Base-by-base conservation (phyloP, 2,113 vertebrate species). In the Ophthalmolycus amberensis region DNA sequence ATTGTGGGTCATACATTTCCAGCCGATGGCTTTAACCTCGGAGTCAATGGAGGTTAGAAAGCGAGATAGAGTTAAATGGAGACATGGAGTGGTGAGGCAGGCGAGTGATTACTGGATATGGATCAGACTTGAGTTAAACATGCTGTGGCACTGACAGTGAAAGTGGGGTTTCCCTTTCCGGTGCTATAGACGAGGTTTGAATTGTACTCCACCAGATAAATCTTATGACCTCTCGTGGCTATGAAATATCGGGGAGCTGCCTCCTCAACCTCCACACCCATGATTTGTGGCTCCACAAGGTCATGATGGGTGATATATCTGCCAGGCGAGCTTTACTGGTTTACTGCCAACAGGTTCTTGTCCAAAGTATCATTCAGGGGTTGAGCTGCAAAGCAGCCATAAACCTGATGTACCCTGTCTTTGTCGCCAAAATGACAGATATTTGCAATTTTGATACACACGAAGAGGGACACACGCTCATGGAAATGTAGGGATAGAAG, bases 261-360 rank as follows among this genome's bases (percentile, higher is more conserved):
- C 77, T 58, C 58, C 16, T 56, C 81, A 82, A 85, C 83, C 68
- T 73, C 85, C 67, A 34, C 73, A 20, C 29, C 46, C 71, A 66
- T 91, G 83, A 93, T 91, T 90, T 88, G 80, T n/a, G 34, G 72
- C 72, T 37, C 65, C 52, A 73, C 82, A 82, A 87, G 89, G 91
- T 91, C 88, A 85, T 0, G 22, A 22, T 5, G 9, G 52, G 52
- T 66, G 58, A 87, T 88, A 82, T 72, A 91, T 90, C 78, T 84
- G 77, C 60, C 67, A 70, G 75, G 75, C 18, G 10, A 64, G 71
- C 83, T 75, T 68, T 20, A 60, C 62, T 25, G 4, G 22, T 70
- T 65, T 85, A 74, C 64, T 52, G 66, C 71, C 65, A 81, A 80
- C 58, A 63, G 78, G 44, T 75, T 85, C 48, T 48, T 68, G 74